phyloP scores from a whole-genome alignment of 2,888 invertebrate genomes.

The Latheticus oryzae region DNA sequence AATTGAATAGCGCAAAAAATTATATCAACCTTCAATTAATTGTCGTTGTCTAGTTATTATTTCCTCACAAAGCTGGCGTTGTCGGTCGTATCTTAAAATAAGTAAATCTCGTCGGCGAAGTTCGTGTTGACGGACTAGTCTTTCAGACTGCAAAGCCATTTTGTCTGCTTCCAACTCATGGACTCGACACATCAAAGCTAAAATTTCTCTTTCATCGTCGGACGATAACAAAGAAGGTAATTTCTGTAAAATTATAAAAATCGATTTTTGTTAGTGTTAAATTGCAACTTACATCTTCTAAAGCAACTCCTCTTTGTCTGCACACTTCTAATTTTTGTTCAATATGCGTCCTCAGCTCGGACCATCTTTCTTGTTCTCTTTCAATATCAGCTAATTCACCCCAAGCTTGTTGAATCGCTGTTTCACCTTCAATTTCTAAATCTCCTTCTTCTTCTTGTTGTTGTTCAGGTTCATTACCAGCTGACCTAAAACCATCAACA shows the following conservation, averaged over 20 bases:
- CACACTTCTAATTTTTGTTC: conserved; percentile 86
- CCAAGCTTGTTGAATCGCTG: conserved; percentile 85
- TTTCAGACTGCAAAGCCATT: conserved; percentile 89
- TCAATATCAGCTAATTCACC: conserved; percentile 85
- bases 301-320: conserved; percentile 79
- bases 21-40: conserved; percentile 78
- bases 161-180: conserved; percentile 96
- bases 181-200: conserved; percentile 88
- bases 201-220: conserved; percentile 90
- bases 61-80: conserved; percentile 88
- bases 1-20: not conserved
- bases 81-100: conserved; percentile 84
- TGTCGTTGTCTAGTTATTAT: conserved; percentile 90
- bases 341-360: conserved; percentile 79
- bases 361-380: conserved; percentile 85
- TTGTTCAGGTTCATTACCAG: conserved; percentile 61
- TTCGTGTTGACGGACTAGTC: conserved; percentile 87
- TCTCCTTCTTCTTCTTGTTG: conserved; percentile 58
- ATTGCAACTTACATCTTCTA: conserved; percentile 83
- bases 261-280: conserved; percentile 4
- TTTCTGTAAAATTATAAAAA: conserved; percentile 69
- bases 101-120: conserved; percentile 86
- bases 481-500: conserved; percentile 60
- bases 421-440: conserved; percentile 70
- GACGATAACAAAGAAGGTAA: conserved; percentile 86